Base-by-base conservation (phyloP, 1,140 invertebrate species). In the Anagrus nilaparvatae region DNA sequence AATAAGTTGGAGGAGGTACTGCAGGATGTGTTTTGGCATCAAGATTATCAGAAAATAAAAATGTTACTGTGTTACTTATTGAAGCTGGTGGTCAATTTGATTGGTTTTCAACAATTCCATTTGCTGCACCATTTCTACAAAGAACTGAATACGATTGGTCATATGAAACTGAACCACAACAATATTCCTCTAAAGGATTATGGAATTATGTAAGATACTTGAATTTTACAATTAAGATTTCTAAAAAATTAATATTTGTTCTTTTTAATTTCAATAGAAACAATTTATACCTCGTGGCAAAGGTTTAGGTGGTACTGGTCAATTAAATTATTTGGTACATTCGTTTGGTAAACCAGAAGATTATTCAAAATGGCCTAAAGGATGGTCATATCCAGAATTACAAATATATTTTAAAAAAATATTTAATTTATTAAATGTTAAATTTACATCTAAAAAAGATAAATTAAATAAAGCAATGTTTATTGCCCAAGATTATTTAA, bases 11-110 rank as follows among this genome's bases (percentile, higher is more conserved):
- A 10, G 84, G 79, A 16, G 87, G 87, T 3, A 85, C 84, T 3
- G 74, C 83, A 1, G 87, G 87, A 5, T 82, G 81, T 45, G 84
- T 88, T 1, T 52, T 90, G 12, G 84, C 86, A 1, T 75, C 79
- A 4, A 62, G 77, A 10, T 63, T 84, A 16, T 74, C 76, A 4
- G 76, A 79, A 52, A 64, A 75, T 36, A 61, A 67, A 10, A 72
- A 74, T 36, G 56, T 64, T 1, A 75, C 69, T 19, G 77, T 85
- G 2, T 55, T 86, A 21, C 59, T 86, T 0, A 59, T 85, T 18
- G 83, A 86, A 61, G 79, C 81, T 8, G 83, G 83, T 2, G 75
- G 72, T n/a, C 64, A 73, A 35, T 81, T 81, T 57, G 70, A 73
- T 19, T 73, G 73, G 52, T 60, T 78, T 17, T 75, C 72, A 5